Conservation (phyloP, 1,140 invertebrate species). For the Zaprionus ghesquierei region DNA sequence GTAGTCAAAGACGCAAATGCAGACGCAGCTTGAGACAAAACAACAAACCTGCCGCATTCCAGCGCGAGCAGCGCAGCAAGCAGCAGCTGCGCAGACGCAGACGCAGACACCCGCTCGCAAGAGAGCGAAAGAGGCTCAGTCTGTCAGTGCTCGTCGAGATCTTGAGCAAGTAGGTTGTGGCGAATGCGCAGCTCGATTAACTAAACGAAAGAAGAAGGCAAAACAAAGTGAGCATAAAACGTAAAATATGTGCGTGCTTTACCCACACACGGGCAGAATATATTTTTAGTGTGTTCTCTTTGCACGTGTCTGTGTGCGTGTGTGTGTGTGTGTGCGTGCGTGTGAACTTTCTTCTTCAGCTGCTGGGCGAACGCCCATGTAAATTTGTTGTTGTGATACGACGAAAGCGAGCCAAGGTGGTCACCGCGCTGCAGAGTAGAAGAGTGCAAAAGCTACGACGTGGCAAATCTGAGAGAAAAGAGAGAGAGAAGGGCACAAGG, state of each 20-base stretch:
- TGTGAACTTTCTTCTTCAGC: slow-evolving; percentile 62
- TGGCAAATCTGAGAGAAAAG: slow-evolving; percentile 41
- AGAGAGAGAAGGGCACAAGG: not conserved
- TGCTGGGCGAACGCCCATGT: slow-evolving; percentile 44
- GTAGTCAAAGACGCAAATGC: slow-evolving; percentile 23
- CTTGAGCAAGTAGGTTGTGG: slow-evolving; percentile 55
- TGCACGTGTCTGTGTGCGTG: slow-evolving; percentile 1
- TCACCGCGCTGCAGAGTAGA: not conserved
- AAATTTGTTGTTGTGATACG: slow-evolving; percentile 38
- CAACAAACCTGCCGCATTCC: slow-evolving; percentile 50
- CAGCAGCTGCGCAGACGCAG: slow-evolving; percentile 40
- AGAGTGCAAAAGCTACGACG: slow-evolving; percentile 65
- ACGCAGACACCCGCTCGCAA: not conserved
- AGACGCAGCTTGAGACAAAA: slow-evolving; percentile 31
- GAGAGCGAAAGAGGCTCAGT: slow-evolving; percentile 2
- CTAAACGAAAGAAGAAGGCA: slow-evolving; percentile 4
- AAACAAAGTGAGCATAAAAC: slow-evolving; percentile 28
- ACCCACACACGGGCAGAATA: slow-evolving; percentile 13
- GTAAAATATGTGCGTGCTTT: slow-evolving; percentile 36
- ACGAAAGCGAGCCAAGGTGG: slow-evolving; percentile 12
- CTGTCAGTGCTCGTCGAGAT: slow-evolving; percentile 64
- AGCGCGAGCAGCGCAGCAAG: slow-evolving; percentile 17
- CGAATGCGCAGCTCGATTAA: slow-evolving; percentile 2
- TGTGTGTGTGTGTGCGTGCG: not conserved
- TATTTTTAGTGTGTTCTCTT: slow-evolving; percentile 19